Evolutionary conservation across 53 echinoderm and acorn worm species (phyloP), one percentile per base, ranked within the genome.

Genomic region (Paelopatides confundens): DNA sequence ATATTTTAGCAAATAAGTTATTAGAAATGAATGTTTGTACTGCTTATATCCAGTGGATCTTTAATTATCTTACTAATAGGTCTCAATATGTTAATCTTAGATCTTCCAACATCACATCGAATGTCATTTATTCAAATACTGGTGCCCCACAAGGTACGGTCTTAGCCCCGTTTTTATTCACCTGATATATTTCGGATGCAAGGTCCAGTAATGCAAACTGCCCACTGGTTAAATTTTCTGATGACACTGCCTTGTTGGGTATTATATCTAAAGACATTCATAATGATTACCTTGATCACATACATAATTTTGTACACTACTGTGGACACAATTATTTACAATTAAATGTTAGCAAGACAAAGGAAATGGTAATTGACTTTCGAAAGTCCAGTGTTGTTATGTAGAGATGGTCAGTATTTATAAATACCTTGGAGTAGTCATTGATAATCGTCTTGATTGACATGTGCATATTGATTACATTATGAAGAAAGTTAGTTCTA

Each of bases 21-120:
- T 11, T 81, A 47, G 18, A 27, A 9, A 48, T 82, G 69, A 82
- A 82, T 82, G 82, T 40, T 2, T 69, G 23, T 4, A 38, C 31
- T 30, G 48, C 52, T 58, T 37, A 58, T 17, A 84, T 71, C 23
- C 21, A 40, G 11, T 83, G 63, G 85, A 28, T 70, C 1, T 33
- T 68, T 28, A 78, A 83, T 37, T 89, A 53, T 31, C 46, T 62
- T 18, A 63, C 63, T 15, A 58, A 82, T 82, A 31, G 34, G 5
- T 62, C 82, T 6, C 82, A 35, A 39, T 58, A 17, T 58, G 82
- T 82, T 33, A 58, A 39, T 9, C 0, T 82, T 9, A 34, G 9
- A 11, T 18, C 58, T 2, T 62, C 49, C 21, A 30, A 31, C 29
- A 36, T 48, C 26, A 30, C 50, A 12, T 58, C 82, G 2, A 62